phyloP scores from a whole-genome alignment of 2,888 invertebrate genomes.

The Leptinotarsa juncta region DNA sequence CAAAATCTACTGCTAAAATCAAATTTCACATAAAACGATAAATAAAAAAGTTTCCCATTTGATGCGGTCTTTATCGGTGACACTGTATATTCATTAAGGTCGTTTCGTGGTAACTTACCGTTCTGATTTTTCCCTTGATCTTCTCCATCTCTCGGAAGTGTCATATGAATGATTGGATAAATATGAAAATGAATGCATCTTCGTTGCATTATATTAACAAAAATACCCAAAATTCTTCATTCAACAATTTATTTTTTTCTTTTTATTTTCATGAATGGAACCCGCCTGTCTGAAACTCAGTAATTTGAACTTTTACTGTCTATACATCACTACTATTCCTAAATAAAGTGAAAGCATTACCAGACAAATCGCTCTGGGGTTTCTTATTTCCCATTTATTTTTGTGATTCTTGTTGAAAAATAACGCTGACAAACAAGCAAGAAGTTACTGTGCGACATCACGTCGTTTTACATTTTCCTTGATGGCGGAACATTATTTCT shows the following conservation, averaged over 20 bases:
- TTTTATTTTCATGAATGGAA: background rate
- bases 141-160: too few relatives aligned
- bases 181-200: too few relatives aligned
- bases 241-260: background rate
- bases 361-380: slow-evolving; percentile 17
- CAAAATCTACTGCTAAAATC: too few relatives aligned
- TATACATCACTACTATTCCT: background rate
- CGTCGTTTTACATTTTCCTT: slow-evolving; percentile 38
- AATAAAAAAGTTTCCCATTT: too few relatives aligned
- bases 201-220: too few relatives aligned
- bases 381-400: slow-evolving; percentile 17
- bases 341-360: background rate
- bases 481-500: slow-evolving; percentile 35
- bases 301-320: background rate
- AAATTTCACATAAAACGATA: too few relatives aligned
- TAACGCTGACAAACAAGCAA: slow-evolving; percentile 13
- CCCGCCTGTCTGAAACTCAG: background rate
- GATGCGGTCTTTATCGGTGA: too few relatives aligned
- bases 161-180: too few relatives aligned
- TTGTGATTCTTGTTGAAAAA: slow-evolving; percentile 6
- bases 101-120: too few relatives aligned
- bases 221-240: background rate
- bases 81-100: too few relatives aligned
- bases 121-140: too few relatives aligned
- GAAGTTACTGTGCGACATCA: slow-evolving; percentile 7